Percentiles rank a stretch among this genome's conserved stretches.
Conservation (phyloP, 2,888 invertebrate genomes). For the Tachina lurida region DNA sequence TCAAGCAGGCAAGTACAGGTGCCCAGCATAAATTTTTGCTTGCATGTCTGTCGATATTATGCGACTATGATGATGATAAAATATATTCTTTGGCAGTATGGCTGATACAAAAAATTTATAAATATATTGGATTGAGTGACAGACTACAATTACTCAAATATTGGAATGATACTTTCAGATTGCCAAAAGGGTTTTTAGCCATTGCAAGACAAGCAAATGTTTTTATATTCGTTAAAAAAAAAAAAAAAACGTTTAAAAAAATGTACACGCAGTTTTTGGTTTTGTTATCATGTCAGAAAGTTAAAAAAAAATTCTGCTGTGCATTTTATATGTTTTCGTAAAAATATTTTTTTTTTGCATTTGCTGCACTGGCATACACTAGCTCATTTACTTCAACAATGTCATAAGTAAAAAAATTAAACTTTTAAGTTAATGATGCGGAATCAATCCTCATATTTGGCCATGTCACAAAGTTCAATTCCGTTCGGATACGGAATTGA, state of each 20-base stretch:
- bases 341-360: not conserved
- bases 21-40: not conserved
- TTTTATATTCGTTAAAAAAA: not conserved
- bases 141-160: slow-evolving; percentile 1
- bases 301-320: slow-evolving; percentile 56
- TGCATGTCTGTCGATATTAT: not conserved
- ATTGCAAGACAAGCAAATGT: too few relatives aligned
- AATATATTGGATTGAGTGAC: slow-evolving; percentile 6
- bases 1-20: slow-evolving; percentile 10
- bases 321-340: slow-evolving; percentile 2
- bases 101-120: not conserved
- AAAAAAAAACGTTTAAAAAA: not conserved
- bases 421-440: too few relatives aligned
- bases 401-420: too few relatives aligned
- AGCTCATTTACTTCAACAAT: too few relatives aligned
- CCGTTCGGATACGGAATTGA: too few relatives aligned
- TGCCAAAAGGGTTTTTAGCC: not conserved
- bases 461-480: too few relatives aligned
- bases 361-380: too few relatives aligned
- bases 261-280: slow-evolving; percentile 33
- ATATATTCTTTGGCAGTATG: slow-evolving; percentile 3
- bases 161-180: not conserved
- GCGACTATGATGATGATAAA: slow-evolving; percentile 16
- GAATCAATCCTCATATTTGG: too few relatives aligned
- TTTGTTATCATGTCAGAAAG: slow-evolving; percentile 64